Evolutionary conservation across 53 echinoderm and acorn worm species (phyloP), one percentile per base, ranked within the genome.

Genomic region (Holothuria leucospilota): DNA sequence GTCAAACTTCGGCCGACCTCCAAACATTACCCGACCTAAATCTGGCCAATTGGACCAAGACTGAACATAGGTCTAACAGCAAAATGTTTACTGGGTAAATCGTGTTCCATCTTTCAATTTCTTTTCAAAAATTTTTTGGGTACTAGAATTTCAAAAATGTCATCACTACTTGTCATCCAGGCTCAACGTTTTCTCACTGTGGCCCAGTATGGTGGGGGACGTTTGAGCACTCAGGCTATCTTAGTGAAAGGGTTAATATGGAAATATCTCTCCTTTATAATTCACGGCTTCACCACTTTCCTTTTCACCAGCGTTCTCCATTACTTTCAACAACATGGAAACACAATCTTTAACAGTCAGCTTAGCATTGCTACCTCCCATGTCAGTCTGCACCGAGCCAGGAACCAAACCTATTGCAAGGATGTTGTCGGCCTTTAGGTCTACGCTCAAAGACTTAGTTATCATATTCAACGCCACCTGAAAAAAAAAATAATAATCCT

Each of bases 401-500:
- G 94, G 92, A 64, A 87, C 84, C 26, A 92, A 68, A 12, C 79
- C 87, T 16, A 86, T 63, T 21, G 85, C 87, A 58, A 94, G 81
- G 82, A 94, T 90, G 39, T 77, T 69, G 28, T 84, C 81, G 14
- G 74, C 25, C 29, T 59, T 53, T 53, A 94, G 90, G 69, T 86
- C 88, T 58, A 92, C 64, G 69, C 85, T 90, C 73, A 94, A 73
- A 29, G 81, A 85, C 87, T 90, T 91, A 16, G 89, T 79, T 23
- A 95, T 90, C 95, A 95, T 95, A 79, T 95, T 85, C 51, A 92
- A 81, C 14, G 95, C 92, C 69, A 90, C 92, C 94, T 94, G 62
- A 59, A 59, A 18, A 34, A 34, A 4, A 46, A 46, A 46, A 4
- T 5, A 34, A 46, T 46, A 46, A 46, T 46, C 46, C 8, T 46